Evolutionary conservation across 2,797 vertebrate species (phyloP), one percentile per base, ranked within the genome.

Genomic region (Sylvilagus floridanus): DNA sequence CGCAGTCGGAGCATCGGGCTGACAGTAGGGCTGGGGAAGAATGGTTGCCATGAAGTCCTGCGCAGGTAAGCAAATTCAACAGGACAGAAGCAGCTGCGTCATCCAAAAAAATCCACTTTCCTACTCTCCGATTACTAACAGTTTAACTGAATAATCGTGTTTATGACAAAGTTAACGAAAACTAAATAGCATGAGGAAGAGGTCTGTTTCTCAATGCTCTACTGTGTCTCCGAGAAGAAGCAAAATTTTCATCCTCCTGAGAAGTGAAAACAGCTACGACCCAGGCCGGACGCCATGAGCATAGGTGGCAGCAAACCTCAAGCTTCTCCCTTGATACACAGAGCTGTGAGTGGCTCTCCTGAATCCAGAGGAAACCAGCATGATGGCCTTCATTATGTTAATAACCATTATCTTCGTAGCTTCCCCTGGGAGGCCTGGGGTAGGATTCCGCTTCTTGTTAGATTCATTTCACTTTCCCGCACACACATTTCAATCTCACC

Each of bases 331-430:
- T 95, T 14, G 52, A 4, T 85, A 89, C 4, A 92, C 4, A 47
- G 30, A 85, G 50, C 28, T 66, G 28, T 85, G 2, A 19, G 75
- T 91, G 52, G 13, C 12, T 66, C 91, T 88, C 22, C 54, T 50
- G 22, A 85, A 96, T 96, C 52, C 93, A 96, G 96, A 63, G 9
- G 2, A 42, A 86, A 10, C 52, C 17, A 3, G 69, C 7, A 83
- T 91, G 30, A 8, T 78, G 65, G 82, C 96, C 94, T 97, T 96
- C 22, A 65, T 71, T 71, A 54, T 72, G 81, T 96, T 88, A 84
- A 37, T n/a, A 63, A 47, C 22, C 30, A 85, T n/a, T 94, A 92
- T 63, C 16, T 73, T 86, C 76, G 9, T 28, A 85, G 26, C 75
- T 84, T 17, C 5, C 17, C 3, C 13, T 72, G 84, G 35, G 81